Base-by-base conservation (phyloP, 2,797 vertebrate genomes). In the Lepilemur septentrionalis region DNA sequence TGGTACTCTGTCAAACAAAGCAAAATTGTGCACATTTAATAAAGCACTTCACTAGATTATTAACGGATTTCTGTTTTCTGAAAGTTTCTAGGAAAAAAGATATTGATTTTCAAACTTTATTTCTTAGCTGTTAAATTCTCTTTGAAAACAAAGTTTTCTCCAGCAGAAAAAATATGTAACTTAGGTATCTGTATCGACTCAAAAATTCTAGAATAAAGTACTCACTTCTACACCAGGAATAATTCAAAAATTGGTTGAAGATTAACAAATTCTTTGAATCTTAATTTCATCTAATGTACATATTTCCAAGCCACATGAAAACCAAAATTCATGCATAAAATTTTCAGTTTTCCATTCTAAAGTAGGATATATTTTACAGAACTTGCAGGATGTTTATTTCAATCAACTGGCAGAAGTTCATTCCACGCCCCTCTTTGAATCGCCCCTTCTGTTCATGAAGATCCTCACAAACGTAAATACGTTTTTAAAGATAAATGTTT, bases 211-310 rank as follows among this genome's bases (percentile, higher is more conserved):
- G 35, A 96, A 96, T 98, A 98, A 98, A 50, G 96, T 95, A 83
- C 25, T 92, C 82, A 46, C 35, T 91, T 81, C 75, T 70, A 73
- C 23, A 86, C 0, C 7, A 67, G 93, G 69, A 97, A 96, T 65
- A 93, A 95, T 97, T 98, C 93, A 96, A 97, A 97, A 97, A 93
- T 81, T 95, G 80, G 48, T 13, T 95, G 84, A 98, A 97, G 41
- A 93, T 83, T 97, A 96, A 96, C 76, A 97, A 96, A 95, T 63
- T 96, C 57, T 80, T 83, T 95, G 89, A 96, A 97, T 96, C 70
- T 94, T 85, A 69, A 90, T 96, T 95, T 95, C 72, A 93, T 72
- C 98, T 97, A 97, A 59, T 92, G 94, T 78, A 95, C 43, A 89
- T 48, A 75, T 93, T 97, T 98, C 91, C 30, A 96, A 97, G 84